phyloP scores from a whole-genome alignment of 2,888 invertebrate species.

The Notocelia uddmanniana region DNA sequence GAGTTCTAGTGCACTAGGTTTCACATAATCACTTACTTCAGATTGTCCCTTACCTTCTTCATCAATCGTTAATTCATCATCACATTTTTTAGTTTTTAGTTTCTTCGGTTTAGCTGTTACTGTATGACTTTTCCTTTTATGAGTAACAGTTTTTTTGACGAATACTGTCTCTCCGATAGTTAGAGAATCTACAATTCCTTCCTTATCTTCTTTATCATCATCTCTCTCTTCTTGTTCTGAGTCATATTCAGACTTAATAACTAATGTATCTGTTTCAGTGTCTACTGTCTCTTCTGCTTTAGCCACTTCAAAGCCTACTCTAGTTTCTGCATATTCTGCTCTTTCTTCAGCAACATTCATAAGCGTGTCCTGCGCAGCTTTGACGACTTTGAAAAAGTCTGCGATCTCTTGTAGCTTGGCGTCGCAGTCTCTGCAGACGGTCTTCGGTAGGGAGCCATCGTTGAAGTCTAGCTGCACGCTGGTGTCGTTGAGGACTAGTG shows the following conservation, averaged over 20 bases:
- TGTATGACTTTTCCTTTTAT: constrained; percentile 8
- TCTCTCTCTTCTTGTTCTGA: not conserved
- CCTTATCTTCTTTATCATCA: not conserved
- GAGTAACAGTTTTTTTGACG: not conserved
- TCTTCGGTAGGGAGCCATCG: not conserved
- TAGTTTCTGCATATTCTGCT: not conserved
- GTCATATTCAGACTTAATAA: constrained; percentile 12
- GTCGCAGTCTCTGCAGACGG: constrained; percentile 5
- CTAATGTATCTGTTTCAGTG: not conserved
- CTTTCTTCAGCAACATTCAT: constrained; percentile 3
- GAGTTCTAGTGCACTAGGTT: constrained; percentile 5
- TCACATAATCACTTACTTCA: constrained; percentile 3
- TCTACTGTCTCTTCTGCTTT: not conserved
- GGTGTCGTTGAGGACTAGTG: not conserved
- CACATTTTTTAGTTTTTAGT: constrained; percentile 2
- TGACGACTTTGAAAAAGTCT: constrained; percentile 2
- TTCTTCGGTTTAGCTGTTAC: not conserved
- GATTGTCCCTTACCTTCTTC: not conserved
- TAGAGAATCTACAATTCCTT: not conserved
- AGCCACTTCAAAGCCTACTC: not conserved
- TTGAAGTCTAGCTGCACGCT: constrained; percentile 6
- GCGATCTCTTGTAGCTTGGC: not conserved
- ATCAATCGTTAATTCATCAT: constrained; percentile 7
- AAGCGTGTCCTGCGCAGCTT: not conserved
- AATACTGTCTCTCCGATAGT: not conserved